Base-by-base conservation (phyloP, 1,140 invertebrate species). In the Eciton burchellii region DNA sequence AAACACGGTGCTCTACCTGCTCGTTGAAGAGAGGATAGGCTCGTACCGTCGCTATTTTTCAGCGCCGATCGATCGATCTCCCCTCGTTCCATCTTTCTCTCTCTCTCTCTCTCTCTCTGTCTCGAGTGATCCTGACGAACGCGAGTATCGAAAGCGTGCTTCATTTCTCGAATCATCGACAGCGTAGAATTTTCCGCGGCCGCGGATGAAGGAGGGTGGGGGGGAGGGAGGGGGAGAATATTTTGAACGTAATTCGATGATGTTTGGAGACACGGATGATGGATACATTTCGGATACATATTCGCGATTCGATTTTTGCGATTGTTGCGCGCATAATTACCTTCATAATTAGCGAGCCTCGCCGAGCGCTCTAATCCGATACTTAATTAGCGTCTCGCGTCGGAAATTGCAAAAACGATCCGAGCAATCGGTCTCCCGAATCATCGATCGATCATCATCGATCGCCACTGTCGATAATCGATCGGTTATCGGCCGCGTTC, bases 1-100 rank as follows among this genome's bases (percentile, higher is more conserved):
- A 79, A 35, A 79, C 74, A 79, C 74, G 74, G 74, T 79, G 74
- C 74, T 79, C 74, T 79, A 79, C 49, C 74, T 68, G 74, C 63
- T 79, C 35, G 74, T 79, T 68, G 35, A 79, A 79, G 63, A 79
- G 63, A 79, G 74, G 49, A 79, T 68, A 79, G 68, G 49, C 74
- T 12, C 35, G 45, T 12, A 16, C 43, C 56, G n/a, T 19, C 73
- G 73, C 29, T 59, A 76, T 79, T 79, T 68, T 79, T 70, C 35
- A 35, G n/a, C 41, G 24, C 24, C 49, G 49, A 35, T 76, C 29
- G 19, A 52, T 68, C 41, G 47, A 43, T 77, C 41, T 70, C 47
- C n/a, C n/a, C n/a, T 76, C 29, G 19, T 41, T 68, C 41, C 29
- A 43, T 77, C 41, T 70, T 29, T 68, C 21, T 45, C 21, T 2